A percentile compares a stretch with the other conserved stretches of the same genome.
Evolutionary conservation across 2,113 vertebrate species (phyloP).

Genomic region (Abramis brama): DNA sequence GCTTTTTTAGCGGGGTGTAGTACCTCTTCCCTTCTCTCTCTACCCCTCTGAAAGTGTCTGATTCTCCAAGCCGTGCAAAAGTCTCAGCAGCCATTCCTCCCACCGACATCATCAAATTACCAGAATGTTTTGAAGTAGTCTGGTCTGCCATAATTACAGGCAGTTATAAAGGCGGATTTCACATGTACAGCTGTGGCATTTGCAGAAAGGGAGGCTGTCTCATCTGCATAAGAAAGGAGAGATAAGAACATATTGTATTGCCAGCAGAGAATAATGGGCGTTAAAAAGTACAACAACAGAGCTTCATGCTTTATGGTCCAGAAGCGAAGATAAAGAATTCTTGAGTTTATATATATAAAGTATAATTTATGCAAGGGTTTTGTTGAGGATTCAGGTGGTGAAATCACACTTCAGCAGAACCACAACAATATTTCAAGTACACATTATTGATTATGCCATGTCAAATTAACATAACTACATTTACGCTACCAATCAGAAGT

Average conservation of each 20-base stretch:
- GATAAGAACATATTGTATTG: conserved; percentile 62
- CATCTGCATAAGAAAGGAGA: conserved; percentile 65
- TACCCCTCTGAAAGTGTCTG: conserved; percentile 23
- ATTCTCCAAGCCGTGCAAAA: conserved; percentile 25
- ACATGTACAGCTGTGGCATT: conserved; percentile 62
- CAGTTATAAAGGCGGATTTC: conserved; percentile 62
- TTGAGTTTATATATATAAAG: conserved; percentile 11
- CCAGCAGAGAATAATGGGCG: conserved; percentile 40
- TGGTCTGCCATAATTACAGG: conserved; percentile 61
- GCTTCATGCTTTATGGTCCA: conserved; percentile 9
- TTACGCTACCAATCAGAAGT: neutral
- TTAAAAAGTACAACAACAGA: conserved; percentile 45
- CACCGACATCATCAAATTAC: conserved; percentile 54
- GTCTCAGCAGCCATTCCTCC: conserved; percentile 27
- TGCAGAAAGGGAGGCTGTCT: conserved; percentile 51
- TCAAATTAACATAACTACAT: neutral
- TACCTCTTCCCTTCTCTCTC: conserved; percentile 6
- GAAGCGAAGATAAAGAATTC: neutral
- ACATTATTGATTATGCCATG: neutral
- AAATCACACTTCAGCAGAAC: neutral
- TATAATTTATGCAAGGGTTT: conserved; percentile 3
- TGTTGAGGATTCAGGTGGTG: neutral
- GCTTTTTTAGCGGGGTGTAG: conserved; percentile 36
- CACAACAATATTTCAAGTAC: neutral
- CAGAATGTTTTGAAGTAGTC: conserved; percentile 61